Percentiles rank a stretch among this genome's conserved stretches.
phyloP scores from a whole-genome alignment of 2,797 vertebrate genomes.

The Chelonia mydas region DNA sequence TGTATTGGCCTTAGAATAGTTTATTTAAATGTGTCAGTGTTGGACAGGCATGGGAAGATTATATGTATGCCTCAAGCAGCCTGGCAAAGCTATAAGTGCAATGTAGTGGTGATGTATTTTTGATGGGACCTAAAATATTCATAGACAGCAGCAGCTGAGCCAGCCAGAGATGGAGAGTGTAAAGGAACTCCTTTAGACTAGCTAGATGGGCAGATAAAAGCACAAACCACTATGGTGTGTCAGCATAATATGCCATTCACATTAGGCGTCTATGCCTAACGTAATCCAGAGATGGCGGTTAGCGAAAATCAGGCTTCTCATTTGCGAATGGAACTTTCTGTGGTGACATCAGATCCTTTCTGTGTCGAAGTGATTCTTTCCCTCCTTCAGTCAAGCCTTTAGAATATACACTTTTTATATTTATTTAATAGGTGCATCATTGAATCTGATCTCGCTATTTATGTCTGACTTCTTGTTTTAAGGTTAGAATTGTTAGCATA shows the following conservation, averaged over 20 bases:
- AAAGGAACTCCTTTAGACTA: background rate
- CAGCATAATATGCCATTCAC: fast-evolving
- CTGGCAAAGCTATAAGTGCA: fast-evolving
- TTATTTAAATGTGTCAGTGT: background rate
- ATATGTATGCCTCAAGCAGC: background rate
- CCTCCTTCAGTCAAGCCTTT: fast-evolving
- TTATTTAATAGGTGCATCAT: background rate
- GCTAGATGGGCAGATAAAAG: background rate
- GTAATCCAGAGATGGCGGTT: fast-evolving
- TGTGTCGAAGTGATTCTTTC: background rate
- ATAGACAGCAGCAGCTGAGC: conserved; percentile 16
- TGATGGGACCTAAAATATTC: conserved; percentile 59
- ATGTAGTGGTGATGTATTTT: conserved; percentile 25
- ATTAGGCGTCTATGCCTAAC: background rate
- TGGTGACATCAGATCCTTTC: background rate
- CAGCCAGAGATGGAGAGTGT: background rate
- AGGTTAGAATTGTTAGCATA: background rate
- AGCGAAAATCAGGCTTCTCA: background rate
- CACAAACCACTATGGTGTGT: fast-evolving
- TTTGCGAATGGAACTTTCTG: fast-evolving
- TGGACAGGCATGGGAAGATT: background rate
- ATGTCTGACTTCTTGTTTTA: fast-evolving
- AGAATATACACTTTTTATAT: background rate
- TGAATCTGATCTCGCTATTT: background rate
- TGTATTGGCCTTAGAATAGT: background rate